These are phyloP conservation scores for Crypturellus tataupa DNA, from an alignment of 2,797 vertebrate species.

Conservation along the genomic window DNA sequence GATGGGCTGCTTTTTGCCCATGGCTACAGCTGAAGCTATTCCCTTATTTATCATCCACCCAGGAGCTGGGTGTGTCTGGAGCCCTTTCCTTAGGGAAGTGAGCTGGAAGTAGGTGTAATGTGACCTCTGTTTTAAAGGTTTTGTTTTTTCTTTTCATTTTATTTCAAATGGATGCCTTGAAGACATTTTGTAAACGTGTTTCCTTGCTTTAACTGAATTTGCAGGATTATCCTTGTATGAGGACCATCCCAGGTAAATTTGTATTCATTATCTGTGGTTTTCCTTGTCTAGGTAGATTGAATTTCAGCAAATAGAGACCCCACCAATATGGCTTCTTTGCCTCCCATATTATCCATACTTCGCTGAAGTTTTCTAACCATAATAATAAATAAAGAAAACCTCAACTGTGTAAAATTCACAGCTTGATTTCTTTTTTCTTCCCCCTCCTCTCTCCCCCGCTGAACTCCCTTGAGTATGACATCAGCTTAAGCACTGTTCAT, in stretches of 20 bases:
- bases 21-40: background rate
- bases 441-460: fast-evolving
- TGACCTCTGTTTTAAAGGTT: background rate
- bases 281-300: background rate
- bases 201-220: background rate
- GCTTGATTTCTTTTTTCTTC: background rate
- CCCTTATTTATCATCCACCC: background rate
- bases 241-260: background rate
- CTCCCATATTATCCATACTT: background rate
- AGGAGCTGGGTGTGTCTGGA: background rate
- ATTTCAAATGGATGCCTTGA: background rate
- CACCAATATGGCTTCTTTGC: background rate
- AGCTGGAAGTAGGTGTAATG: background rate
- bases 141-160: background rate
- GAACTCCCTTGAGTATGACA: background rate
- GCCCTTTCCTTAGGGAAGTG: background rate
- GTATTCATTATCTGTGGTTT: background rate
- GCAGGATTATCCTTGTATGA: background rate
- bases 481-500: background rate
- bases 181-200: background rate
- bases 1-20: background rate
- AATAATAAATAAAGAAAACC: background rate
- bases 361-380: background rate
- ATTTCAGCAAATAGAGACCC: background rate
- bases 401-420: background rate